Conservation (phyloP, 2,113 vertebrate species). For the Rallus limicola region DNA sequence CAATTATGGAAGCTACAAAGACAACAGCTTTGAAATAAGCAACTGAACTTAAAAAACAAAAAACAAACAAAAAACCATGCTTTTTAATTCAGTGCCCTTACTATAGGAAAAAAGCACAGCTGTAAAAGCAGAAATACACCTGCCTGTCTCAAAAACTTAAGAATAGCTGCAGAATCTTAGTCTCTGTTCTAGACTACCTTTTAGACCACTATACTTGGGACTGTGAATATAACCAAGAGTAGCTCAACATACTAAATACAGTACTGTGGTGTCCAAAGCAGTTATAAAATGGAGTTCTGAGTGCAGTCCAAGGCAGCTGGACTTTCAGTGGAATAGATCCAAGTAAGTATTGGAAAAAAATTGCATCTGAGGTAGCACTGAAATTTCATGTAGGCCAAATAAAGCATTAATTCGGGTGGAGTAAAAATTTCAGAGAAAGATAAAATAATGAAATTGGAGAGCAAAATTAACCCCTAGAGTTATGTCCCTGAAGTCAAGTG, state of each 20-base stretch:
- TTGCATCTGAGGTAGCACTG: background rate
- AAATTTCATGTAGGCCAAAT: background rate
- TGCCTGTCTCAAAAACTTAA: background rate
- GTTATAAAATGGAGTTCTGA: background rate
- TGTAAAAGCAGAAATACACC: background rate
- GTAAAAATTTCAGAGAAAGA: background rate
- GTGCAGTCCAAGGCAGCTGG: background rate
- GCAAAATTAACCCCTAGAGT: background rate
- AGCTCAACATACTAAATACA: background rate
- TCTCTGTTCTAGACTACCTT: background rate
- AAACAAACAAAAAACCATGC: background rate
- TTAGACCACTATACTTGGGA: background rate
- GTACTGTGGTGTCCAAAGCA: background rate
- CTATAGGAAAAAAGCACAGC: background rate
- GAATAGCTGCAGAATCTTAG: background rate
- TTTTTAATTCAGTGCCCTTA: background rate
- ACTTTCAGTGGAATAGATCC: background rate
- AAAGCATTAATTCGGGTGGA: background rate
- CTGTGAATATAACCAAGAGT: background rate
- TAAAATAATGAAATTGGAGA: background rate
- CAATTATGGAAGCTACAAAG: background rate
- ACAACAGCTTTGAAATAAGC: background rate
- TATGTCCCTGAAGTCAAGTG: background rate
- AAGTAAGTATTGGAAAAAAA: constrained; percentile 18
- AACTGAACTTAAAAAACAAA: background rate